Evolutionary conservation across 2,797 vertebrate species (phyloP).

Genomic region (Lemur catta): DNA sequence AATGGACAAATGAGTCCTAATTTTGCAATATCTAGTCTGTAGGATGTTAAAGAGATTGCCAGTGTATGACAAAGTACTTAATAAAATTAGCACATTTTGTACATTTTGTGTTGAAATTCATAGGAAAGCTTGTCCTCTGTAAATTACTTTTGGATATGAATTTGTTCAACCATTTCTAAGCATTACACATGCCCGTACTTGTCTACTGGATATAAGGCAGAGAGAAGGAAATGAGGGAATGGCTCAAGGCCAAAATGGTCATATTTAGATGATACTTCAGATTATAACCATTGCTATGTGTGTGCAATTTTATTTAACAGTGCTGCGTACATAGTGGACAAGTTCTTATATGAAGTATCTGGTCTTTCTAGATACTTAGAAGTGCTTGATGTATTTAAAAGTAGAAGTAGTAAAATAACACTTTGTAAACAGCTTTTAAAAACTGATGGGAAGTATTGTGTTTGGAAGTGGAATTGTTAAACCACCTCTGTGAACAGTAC

Average conservation of each 20-base stretch:
- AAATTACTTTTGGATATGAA: neutral
- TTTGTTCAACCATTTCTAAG: neutral
- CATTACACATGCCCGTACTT: neutral
- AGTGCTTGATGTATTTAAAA: constrained; percentile 28
- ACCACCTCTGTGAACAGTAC: neutral
- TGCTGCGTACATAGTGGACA: neutral
- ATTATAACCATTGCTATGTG: neutral
- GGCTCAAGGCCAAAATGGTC: neutral
- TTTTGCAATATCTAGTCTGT: constrained; percentile 29
- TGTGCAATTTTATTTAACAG: constrained; percentile 42
- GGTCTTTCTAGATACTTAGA: constrained; percentile 24
- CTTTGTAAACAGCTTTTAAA: constrained; percentile 38
- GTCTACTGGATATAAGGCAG: neutral
- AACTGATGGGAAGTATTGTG: neutral
- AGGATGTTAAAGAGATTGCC: constrained; percentile 56
- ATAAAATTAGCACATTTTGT: constrained; percentile 53
- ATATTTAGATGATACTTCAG: constrained; percentile 44
- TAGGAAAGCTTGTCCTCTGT: neutral
- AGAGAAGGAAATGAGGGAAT: neutral
- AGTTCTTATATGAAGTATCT: neutral
- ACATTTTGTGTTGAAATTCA: constrained; percentile 38
- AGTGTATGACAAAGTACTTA: constrained; percentile 40
- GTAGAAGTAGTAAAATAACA: neutral
- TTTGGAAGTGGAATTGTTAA: neutral
- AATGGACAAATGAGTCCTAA: constrained; percentile 1